Percentiles rank a stretch among this genome's conserved stretches.
Evolutionary conservation across 2,113 vertebrate genomes (phyloP).

Genomic region (Coreoperca whiteheadi): DNA sequence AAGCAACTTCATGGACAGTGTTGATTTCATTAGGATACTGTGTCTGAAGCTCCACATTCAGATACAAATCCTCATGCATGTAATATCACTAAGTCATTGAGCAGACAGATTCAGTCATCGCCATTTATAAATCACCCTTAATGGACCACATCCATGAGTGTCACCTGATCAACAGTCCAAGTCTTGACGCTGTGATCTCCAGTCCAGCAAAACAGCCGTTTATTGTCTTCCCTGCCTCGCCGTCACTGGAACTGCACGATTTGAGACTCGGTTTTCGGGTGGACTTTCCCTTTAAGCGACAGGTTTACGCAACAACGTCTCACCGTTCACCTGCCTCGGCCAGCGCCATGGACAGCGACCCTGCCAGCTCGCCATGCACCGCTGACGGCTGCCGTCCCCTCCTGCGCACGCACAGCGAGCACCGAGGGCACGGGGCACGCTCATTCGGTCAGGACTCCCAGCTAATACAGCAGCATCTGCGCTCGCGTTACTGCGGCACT

Average conservation of each 20-base stretch:
- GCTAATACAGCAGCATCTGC: conserved; percentile 29
- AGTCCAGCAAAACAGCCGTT: not conserved
- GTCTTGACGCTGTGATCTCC: not conserved
- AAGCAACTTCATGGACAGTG: not conserved
- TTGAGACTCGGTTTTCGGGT: not conserved
- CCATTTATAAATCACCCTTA: not conserved
- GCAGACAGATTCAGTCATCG: not conserved
- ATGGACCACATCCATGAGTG: not conserved
- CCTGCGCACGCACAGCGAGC: conserved; percentile 1
- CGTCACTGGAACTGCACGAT: not conserved
- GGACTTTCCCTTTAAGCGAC: conserved; percentile 63
- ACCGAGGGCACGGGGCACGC: conserved; percentile 17
- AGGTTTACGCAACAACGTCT: conserved; percentile 46
- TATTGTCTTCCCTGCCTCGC: not conserved
- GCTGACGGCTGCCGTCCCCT: not conserved
- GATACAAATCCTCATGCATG: not conserved
- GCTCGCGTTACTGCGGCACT: conserved; percentile 69
- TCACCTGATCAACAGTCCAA: not conserved
- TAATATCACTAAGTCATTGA: not conserved
- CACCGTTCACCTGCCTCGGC: conserved; percentile 55
- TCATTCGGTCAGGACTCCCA: conserved; percentile 5
- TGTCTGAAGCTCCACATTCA: not conserved
- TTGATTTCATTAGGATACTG: not conserved
- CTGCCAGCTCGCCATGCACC: not conserved
- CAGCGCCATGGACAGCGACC: conserved; percentile 57